Base-by-base conservation (phyloP, 2,113 vertebrate species). In the Poeciliopsis prolifica region DNA sequence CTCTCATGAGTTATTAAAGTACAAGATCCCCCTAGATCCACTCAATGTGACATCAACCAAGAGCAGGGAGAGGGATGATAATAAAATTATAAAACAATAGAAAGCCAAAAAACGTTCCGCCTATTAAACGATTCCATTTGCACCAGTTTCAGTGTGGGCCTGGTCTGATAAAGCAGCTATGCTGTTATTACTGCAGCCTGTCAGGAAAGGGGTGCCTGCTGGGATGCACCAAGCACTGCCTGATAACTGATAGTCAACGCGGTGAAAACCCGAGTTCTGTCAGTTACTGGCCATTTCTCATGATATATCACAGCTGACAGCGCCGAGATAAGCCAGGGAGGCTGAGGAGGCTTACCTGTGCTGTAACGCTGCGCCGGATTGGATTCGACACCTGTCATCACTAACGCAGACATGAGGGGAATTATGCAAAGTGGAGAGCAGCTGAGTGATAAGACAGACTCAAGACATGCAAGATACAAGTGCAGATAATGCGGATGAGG, bases 81-180 rank as follows among this genome's bases (percentile, higher is more conserved):
- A 87, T 81, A 67, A 80, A 88, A 86, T 71, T 84, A 86, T 74
- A 76, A 81, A 84, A 84, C 74, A 68, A 26, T 65, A 70, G 75
- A 88, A 84, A 76, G 42, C 69, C 62, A 67, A 81, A 87, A 37
- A 35, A 84, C 73, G 75, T 19, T 70, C 81, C 70, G 51, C 72
- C 83, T 83, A 87, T 90, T 90, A 88, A 92, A 90, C 81, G 84
- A 90, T 87, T 86, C 78, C 75, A 90, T 92, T 90, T 84, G 68
- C 70, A 66, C 70, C 74, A 81, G 84, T 86, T 86, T 65, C 72
- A 70, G 64, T 79, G 51, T 75, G 70, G 61, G 70, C 78, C 61
- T 81, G 68, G 77, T 78, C 60, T 69, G 88, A 91, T 89, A 80
- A 86, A 89, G 72, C 66, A 74, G 82, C 75, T 58, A 24, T 42